Evolutionary conservation across 1,140 invertebrate species (phyloP), one percentile per base, ranked within the genome.

Genomic region (Panulirus ornatus): DNA sequence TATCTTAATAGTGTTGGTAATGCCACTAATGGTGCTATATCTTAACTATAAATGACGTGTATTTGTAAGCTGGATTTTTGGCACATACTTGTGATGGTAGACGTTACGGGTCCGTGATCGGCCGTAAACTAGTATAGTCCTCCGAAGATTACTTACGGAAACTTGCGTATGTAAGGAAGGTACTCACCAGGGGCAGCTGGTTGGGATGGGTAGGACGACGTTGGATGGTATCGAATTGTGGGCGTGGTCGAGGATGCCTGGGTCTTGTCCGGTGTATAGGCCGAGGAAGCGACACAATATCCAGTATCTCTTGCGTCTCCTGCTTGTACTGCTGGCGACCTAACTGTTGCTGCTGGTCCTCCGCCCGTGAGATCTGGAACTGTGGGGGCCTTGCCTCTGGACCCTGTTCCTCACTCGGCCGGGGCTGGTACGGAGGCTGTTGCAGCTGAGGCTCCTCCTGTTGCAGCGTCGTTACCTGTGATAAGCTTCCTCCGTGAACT

Each of bases 101-200:
- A n/a, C n/a, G n/a, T n/a, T n/a, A n/a, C n/a, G n/a, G n/a, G n/a
- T n/a, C n/a, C n/a, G n/a, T n/a, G n/a, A n/a, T n/a, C n/a, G n/a
- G n/a, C n/a, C n/a, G n/a, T n/a, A n/a, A n/a, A n/a, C n/a, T n/a
- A n/a, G n/a, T n/a, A n/a, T n/a, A n/a, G n/a, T n/a, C n/a, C n/a
- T n/a, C n/a, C n/a, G n/a, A n/a, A n/a, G n/a, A n/a, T n/a, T n/a
- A n/a, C n/a, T n/a, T n/a, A n/a, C n/a, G n/a, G n/a, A n/a, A n/a
- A n/a, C n/a, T n/a, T n/a, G n/a, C n/a, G n/a, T n/a, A n/a, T n/a
- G 22, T 66, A 27, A 11, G 27, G 51, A 14, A 30, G 22, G 34
- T 34, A 85, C 83, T 85, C 51, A 85, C 83, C 38, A 36, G n/a
- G 22, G 83, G 83, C 2, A 85, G 27, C 70, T 85, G 54, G 40